Conservation (phyloP, 2,797 vertebrate genomes). For the Galago senegalensis region DNA sequence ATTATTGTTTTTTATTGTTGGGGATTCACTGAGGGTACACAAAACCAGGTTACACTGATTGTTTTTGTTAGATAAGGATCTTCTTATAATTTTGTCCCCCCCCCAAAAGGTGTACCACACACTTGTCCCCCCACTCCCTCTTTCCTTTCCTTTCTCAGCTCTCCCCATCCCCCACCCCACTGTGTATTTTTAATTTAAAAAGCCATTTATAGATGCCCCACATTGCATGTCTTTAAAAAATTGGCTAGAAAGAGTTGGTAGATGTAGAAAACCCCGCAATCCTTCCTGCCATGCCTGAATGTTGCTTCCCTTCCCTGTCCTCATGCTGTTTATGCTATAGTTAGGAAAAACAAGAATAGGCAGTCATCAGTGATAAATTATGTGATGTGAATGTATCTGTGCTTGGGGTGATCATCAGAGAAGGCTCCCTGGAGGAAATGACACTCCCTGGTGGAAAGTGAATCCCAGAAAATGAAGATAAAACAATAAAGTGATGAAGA, state of each 20-base stretch:
- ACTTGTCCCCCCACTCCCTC: too few species aligned
- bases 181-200: not conserved
- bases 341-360: constrained; percentile 5
- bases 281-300: too few species aligned
- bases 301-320: not conserved
- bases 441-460: not conserved
- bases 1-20: not conserved
- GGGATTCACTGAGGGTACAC: too few species aligned
- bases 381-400: not conserved
- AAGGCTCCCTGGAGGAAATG: constrained; percentile 25
- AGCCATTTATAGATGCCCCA: not conserved
- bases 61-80: too few species aligned
- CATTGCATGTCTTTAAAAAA: not conserved
- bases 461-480: not conserved
- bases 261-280: too few species aligned
- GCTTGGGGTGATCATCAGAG: not conserved
- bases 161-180: too few species aligned
- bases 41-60: too few species aligned
- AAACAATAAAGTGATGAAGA: not conserved
- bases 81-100: too few species aligned
- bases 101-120: too few species aligned
- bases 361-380: not conserved
- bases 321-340: not conserved
- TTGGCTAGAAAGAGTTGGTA: not conserved
- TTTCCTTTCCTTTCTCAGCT: too few species aligned